Conservation (phyloP, 92 coral and sea anemone species). For the Bergia sp. region DNA sequence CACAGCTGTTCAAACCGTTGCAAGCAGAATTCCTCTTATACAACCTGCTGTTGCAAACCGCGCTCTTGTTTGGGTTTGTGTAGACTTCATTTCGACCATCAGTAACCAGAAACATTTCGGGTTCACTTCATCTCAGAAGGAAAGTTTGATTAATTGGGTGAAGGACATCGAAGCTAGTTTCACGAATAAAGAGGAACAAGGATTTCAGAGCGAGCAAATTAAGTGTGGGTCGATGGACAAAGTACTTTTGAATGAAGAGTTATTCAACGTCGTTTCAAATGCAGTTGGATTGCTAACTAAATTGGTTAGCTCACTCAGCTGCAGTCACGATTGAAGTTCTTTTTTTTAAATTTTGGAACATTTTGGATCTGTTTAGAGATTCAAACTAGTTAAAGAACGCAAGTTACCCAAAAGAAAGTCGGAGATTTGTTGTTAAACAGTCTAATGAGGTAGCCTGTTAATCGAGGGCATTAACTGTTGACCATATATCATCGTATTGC, state of each 20-base stretch:
- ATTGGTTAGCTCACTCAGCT: background rate
- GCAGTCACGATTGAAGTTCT: background rate
- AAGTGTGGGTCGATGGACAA: slow-evolving; percentile 13
- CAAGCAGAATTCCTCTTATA: slow-evolving; percentile 19
- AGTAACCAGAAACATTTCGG: slow-evolving; percentile 9
- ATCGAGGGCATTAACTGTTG: too few species aligned
- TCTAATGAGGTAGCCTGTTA: too few species aligned
- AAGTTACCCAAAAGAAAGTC: too few species aligned
- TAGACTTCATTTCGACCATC: slow-evolving; percentile 36
- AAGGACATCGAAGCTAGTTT: slow-evolving; percentile 4
- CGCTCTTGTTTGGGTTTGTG: slow-evolving; percentile 14
- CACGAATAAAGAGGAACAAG: background rate
- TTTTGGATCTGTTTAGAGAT: background rate
- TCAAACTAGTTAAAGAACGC: background rate
- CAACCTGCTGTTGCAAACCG: background rate
- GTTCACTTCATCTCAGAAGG: slow-evolving; percentile 32
- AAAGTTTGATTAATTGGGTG: slow-evolving; percentile 40
- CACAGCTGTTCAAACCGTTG: background rate
- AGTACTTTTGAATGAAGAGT: slow-evolving; percentile 27
- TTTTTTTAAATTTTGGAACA: background rate
- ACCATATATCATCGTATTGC: too few species aligned
- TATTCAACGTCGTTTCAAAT: background rate
- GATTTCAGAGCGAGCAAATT: background rate
- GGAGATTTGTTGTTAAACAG: too few species aligned
- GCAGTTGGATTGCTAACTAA: background rate